Base-by-base conservation (phyloP, 2,888 invertebrate species). In the Drosophila peninsularis region DNA sequence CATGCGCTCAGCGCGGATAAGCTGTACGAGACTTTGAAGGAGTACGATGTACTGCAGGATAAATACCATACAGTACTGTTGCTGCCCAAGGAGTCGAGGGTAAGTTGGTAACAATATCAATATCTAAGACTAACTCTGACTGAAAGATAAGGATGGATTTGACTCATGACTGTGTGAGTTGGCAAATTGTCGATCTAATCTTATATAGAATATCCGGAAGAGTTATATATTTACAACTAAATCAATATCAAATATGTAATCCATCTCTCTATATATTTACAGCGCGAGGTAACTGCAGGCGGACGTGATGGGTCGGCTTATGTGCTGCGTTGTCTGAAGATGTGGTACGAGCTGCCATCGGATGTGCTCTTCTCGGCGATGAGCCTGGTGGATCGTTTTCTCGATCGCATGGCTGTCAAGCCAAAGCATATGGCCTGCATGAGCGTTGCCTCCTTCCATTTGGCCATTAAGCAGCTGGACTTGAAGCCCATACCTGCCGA, bases 371-470 rank as follows among this genome's bases (percentile, higher is more conserved):
- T 97, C 91, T 94, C 95, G 74, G 96, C 96, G 72, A 95, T 96
- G 92, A 96, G 95, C 91, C 93, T 96, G 88, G 95, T 97, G 90
- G 97, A 96, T 92, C 94, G 96, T 77, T 97, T 97, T 92, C 93
- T 97, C 67, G 96, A 96, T 39, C 96, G 96, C 91, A 96, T 97
- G 96, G 96, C 96, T 93, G 95, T 95, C 82, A 93, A 93, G 84
- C 96, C 96, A 56, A 97, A 96, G 91, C 97, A 97, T 93, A 95
- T 98, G 93, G 96, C 96, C 7, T 97, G 97, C 93, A 96, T 98
- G 91, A 96, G 97, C 17, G 95, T 97, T 37, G 95, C 97, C 70
- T 96, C 97, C 82, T 96, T 97, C 93, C 95, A 97, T 93, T 94
- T 97, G 88, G 97, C 97, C 66, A 95, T 96, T 82, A 94, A 94